A percentile compares a stretch with the other conserved stretches of the same genome.
Conservation (phyloP, 30 jellyfish, hydroid and myxozoan genomes). For the Haliclystus octoradiatus region DNA sequence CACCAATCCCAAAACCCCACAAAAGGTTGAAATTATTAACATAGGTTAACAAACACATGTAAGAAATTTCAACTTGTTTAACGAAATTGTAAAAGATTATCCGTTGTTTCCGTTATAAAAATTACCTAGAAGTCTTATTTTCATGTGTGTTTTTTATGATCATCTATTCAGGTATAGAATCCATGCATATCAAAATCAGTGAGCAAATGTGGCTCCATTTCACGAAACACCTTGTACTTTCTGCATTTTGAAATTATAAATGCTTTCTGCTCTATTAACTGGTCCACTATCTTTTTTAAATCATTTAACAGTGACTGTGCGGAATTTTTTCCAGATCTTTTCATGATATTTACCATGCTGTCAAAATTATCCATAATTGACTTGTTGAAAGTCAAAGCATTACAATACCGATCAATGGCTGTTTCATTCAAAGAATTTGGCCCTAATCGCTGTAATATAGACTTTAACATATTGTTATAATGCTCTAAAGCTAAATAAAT, state of each 20-base stretch:
- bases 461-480: conserved; percentile 9
- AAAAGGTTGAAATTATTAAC: too few relatives aligned
- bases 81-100: too few relatives aligned
- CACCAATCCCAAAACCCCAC: too few relatives aligned
- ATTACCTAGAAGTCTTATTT: too few relatives aligned
- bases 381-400: conserved; percentile 2
- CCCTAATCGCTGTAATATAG: conserved; percentile 7
- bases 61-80: too few relatives aligned
- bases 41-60: too few relatives aligned
- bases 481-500: conserved; percentile 7
- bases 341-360: not conserved
- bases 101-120: too few relatives aligned
- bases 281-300: not conserved
- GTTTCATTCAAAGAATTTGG: conserved; percentile 4
- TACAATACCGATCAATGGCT: conserved; percentile 14
- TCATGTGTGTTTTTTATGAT: conserved; percentile 2
- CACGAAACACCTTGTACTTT: too few relatives aligned
- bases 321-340: not conserved
- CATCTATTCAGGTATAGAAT: conserved; percentile 6
- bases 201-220: not conserved
- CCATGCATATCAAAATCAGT: not conserved
- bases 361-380: not conserved
- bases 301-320: not conserved
- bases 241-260: too few relatives aligned
- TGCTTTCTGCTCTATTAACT: not conserved